Conservation (phyloP, 2,113 vertebrate species). For the Pelvicachromis taeniatus region DNA sequence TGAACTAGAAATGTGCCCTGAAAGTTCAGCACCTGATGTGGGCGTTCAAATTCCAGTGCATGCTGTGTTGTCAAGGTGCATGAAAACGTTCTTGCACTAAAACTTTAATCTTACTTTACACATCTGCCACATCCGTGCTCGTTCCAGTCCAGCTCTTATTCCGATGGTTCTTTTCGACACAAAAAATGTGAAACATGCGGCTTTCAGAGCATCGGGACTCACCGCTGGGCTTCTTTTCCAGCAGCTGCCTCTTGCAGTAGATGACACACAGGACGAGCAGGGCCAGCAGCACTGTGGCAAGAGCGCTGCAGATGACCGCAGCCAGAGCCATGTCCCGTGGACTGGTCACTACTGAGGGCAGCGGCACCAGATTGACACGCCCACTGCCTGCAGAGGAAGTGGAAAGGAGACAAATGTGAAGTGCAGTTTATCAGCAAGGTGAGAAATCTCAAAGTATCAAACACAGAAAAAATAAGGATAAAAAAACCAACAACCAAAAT, state of each 20-base stretch:
- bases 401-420: neutral
- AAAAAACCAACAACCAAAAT: neutral
- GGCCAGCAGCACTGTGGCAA: constrained; percentile 90
- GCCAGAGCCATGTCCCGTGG: constrained; percentile 91
- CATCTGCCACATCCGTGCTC: neutral
- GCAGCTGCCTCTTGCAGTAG: constrained; percentile 95
- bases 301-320: constrained; percentile 91
- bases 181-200: neutral
- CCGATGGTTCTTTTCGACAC: neutral
- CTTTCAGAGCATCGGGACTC: constrained; percentile 45
- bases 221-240: constrained; percentile 95
- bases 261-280: constrained; percentile 92
- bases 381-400: constrained; percentile 75
- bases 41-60: neutral
- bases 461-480: neutral
- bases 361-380: constrained; percentile 91
- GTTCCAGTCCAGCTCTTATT: neutral
- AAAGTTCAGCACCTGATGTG: neutral
- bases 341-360: constrained; percentile 85
- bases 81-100: neutral
- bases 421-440: neutral
- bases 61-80: neutral
- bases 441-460: neutral
- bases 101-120: neutral
- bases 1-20: neutral